Conservation (phyloP, 2,113 vertebrate genomes). For the Natator depressus region DNA sequence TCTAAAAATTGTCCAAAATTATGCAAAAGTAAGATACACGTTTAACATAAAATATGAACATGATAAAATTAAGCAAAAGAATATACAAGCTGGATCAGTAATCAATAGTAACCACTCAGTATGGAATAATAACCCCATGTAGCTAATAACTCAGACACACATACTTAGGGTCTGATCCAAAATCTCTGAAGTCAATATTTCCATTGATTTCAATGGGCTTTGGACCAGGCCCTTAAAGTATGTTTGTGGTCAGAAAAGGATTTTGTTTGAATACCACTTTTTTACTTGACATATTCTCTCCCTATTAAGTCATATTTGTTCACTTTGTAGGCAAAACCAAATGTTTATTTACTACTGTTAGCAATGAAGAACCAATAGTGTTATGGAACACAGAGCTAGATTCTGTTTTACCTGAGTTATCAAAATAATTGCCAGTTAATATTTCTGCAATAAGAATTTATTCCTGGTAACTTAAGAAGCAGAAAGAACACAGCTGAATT, state of each 20-base stretch:
- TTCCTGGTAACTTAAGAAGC: background rate
- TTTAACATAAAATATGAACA: background rate
- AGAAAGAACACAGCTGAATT: background rate
- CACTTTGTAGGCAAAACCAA: background rate
- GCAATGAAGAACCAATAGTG: background rate
- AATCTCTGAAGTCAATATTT: rapidly evolving
- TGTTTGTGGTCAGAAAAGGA: background rate
- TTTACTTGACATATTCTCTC: background rate
- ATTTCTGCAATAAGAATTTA: background rate
- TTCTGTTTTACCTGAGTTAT: background rate
- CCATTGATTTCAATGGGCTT: background rate
- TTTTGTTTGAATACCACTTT: background rate
- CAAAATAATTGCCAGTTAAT: background rate
- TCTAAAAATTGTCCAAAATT: background rate
- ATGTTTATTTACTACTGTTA: background rate
- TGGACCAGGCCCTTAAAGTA: background rate
- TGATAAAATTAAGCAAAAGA: background rate
- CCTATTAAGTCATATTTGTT: background rate
- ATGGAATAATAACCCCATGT: background rate
- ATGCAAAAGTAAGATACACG: background rate
- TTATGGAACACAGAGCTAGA: background rate
- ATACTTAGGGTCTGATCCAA: background rate
- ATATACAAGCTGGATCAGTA: background rate
- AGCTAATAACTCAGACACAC: background rate
- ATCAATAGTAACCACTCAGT: background rate